Evolutionary conservation across 2,113 vertebrate species (phyloP), one percentile per base, ranked within the genome.

Genomic region (Sigmodon hispidus): DNA sequence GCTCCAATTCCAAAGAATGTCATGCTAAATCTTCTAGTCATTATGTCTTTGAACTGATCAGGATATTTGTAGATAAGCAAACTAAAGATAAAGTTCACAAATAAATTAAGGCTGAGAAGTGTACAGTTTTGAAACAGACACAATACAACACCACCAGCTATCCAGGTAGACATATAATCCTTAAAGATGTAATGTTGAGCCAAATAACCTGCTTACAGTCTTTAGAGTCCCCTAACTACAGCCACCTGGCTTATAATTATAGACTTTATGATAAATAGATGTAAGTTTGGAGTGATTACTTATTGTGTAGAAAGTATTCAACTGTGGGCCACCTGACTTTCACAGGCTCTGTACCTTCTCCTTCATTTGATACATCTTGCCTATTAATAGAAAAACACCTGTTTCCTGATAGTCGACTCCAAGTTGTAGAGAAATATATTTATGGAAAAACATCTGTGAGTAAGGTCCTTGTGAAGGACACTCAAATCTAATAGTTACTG

Each of bases 341-440:
- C 96, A 70, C 96, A 87, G 63, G 50, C 90, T 86, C 96, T 61
- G 87, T 97, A 98, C 98, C 98, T 98, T 98, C 98, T 98, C 87
- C 96, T 98, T 97, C 97, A 97, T 98, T 97, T 98, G 93, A 97
- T 97, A 96, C 95, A 89, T 97, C 36, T 1, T 59, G 36, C 65
- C 96, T 99, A 98, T 98, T 98, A 99, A 98, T 98, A 98, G 98
- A 87, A 97, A 96, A 98, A 96, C 98, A 99, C 98, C 98, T 98
- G 98, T 98, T 99, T 99, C 98, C 98, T 99, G 98, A 94, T 97
- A 91, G 96, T 97, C 88, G n/a, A n/a, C 88, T 97, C 72, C 73
- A 84, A 90, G 94, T 89, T 89, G 79, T 83, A 85, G 94, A 97
- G 96, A 98, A 65, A 80, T 89, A 96, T 96, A 89, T 45, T 96